Base-by-base conservation (phyloP, 2,888 invertebrate species). In the Timema podura region DNA sequence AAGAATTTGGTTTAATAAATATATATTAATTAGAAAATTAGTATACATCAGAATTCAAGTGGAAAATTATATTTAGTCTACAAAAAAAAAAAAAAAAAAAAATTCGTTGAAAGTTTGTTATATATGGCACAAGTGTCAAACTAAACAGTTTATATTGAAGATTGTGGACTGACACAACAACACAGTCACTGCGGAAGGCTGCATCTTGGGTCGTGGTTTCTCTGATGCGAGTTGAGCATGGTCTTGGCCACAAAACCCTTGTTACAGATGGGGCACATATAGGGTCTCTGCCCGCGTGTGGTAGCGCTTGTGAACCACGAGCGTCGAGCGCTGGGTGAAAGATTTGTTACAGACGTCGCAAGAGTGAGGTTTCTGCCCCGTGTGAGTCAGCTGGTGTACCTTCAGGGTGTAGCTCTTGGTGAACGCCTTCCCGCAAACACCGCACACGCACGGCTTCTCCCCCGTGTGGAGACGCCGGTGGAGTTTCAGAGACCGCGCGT, bases 181-280 rank as follows among this genome's bases (percentile, higher is more conserved):
- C n/a, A n/a, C n/a, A n/a, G n/a, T n/a, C n/a, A n/a, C n/a, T n/a
- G n/a, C n/a, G n/a, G n/a, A n/a, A n/a, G n/a, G n/a, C n/a, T n/a
- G n/a, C n/a, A n/a, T n/a, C n/a, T n/a, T n/a, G n/a, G n/a, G n/a
- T n/a, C 61, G 13, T 61, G 74, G 45, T 54, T 69, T 46, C 86
- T 87, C 76, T 87, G 81, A 75, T 88, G 88, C 81, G 87, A 85
- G 76, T 87, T 86, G 66, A 88, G 82, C 80, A 87, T 84, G 7
- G 87, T 87, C 78, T 85, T 86, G 73, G 87, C 86, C 30, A 86
- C 87, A 79, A 87, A 88, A 48, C 86, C 87, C 77, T 87, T 86
- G 5, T 83, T 83, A 79, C 88, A 88, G 74, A 86, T 81, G 71
- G 79, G 82, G 78, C 88, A 88, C 69, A 79, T 79, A 80, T 87